Base-by-base conservation (phyloP, 1,140 invertebrate species). In the Melipona quadrifasciata region DNA sequence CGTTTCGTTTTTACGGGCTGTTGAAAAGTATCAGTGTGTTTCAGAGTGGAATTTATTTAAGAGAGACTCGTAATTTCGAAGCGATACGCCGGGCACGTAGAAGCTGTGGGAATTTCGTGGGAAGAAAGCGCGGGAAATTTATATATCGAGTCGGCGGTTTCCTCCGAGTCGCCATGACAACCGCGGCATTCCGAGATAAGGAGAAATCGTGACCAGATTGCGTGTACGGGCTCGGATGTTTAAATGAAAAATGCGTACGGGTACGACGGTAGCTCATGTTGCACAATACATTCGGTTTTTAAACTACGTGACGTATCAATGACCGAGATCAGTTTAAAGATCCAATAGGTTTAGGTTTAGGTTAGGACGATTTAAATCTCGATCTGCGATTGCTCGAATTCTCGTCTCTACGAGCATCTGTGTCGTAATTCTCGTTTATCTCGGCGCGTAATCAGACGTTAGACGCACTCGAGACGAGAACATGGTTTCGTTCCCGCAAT, bases 201-300 rank as follows among this genome's bases (percentile, higher is more conserved):
- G 64, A 75, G 84, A 31, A 85, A 85, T 82, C 84, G 84, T 85
- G 84, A 85, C 79, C 72, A 61, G 84, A 82, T 85, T 85, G 61
- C 79, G 55, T 75, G 61, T 75, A 79, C 55, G 67, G 34, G 75
- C 57, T 61, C 61, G 68, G 39, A 27, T 27, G 82, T 84, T 83
- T 78, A 84, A 72, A 84, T 6, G 67, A 84, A 70, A 57, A 57
- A 61, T 72, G 61, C 81, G 34, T 61, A 77, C 21, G 8, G 3
- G 21, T 16, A 19, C 27, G 10, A 34, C 55, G n/a, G 11, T n/a
- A 39, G 19, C 31, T 17, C 47, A 19, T 31, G n/a, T 70, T 79
- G 67, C 75, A 71, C 47, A 82, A 82, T 65, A 64, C 53, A 74
- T 79, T 68, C 51, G 34, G 2, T 19, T 14, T 84, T 21, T 47